A percentile compares a stretch with the other conserved stretches of the same genome.
phyloP scores from a whole-genome alignment of 2,888 invertebrate species.

The Nomada fucata region DNA sequence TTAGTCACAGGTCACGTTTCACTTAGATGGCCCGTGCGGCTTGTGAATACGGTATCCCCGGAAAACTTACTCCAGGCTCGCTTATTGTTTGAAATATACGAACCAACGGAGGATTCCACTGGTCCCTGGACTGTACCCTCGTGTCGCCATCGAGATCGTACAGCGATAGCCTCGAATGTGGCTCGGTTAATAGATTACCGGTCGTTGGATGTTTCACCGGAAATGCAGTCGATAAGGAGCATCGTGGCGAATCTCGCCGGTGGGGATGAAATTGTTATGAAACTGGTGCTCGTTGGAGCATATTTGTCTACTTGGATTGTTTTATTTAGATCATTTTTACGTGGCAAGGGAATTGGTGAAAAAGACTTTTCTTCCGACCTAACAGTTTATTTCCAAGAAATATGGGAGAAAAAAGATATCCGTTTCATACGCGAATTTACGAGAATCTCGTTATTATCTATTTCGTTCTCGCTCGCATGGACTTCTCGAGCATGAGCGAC shows the following conservation, averaged over 20 bases:
- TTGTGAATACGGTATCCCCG: slow-evolving; percentile 63
- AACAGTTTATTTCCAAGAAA: too few relatives aligned
- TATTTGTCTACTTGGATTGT: too few relatives aligned
- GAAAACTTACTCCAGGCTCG: slow-evolving; percentile 56
- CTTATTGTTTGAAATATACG: slow-evolving; percentile 53
- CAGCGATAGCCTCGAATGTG: neutral
- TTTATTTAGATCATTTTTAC: too few relatives aligned
- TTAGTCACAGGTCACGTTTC: slow-evolving; percentile 73
- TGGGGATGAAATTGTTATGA: too few relatives aligned
- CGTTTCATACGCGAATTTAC: too few relatives aligned
- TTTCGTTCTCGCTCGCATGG: too few relatives aligned
- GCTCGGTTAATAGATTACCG: slow-evolving; percentile 24
- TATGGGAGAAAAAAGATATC: too few relatives aligned
- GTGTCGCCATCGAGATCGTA: slow-evolving; percentile 34
- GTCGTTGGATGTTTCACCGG: neutral
- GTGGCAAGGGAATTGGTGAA: too few relatives aligned
- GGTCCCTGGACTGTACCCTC: neutral
- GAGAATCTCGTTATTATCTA: too few relatives aligned
- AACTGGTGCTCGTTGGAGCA: too few relatives aligned
- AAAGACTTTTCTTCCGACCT: too few relatives aligned
- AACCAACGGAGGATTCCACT: slow-evolving; percentile 32
- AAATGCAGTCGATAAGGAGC: slow-evolving; percentile 8
- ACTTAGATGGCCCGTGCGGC: slow-evolving; percentile 66
- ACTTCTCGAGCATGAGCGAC: too few relatives aligned
- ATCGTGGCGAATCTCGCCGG: neutral